Conservation (phyloP, 64 coral and sea anemone genomes). For the Catalaphyllia jardinei region DNA sequence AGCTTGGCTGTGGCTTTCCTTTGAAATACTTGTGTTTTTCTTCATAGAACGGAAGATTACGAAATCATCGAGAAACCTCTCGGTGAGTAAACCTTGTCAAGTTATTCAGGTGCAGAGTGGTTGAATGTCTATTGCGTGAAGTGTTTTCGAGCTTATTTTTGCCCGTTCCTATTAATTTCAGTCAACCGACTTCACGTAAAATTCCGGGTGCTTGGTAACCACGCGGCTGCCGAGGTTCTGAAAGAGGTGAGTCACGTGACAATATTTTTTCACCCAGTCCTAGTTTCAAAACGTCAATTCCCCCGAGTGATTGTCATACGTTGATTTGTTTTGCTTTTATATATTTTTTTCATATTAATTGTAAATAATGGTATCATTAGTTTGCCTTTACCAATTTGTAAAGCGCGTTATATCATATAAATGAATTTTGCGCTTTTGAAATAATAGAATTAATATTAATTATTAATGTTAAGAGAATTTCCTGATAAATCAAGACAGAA, state of each 20-base stretch:
- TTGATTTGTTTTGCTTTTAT: too few species aligned
- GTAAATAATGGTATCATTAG: too few species aligned
- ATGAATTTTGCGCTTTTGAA: too few species aligned
- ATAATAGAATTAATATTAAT: too few species aligned
- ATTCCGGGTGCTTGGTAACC: slow-evolving; percentile 63
- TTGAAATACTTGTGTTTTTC: neutral
- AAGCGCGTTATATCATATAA: too few species aligned
- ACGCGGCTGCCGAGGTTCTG: slow-evolving; percentile 62
- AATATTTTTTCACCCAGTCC: neutral
- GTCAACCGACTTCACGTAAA: slow-evolving; percentile 66
- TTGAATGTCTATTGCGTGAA: neutral
- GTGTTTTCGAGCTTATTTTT: neutral
- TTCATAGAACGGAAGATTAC: slow-evolving; percentile 48
- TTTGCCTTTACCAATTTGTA: too few species aligned
- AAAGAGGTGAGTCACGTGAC: slow-evolving; percentile 46
- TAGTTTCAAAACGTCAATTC: neutral
- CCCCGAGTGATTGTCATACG: too few species aligned
- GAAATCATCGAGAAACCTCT: slow-evolving; percentile 58
- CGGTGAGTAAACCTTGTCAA: slow-evolving; percentile 11
- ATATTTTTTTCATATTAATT: too few species aligned
- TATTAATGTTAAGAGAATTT: too few species aligned
- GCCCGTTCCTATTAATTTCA: neutral
- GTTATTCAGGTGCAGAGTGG: too few species aligned
- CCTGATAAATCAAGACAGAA: neutral
- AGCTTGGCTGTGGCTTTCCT: neutral